Percentiles rank a stretch among this genome's conserved stretches.
phyloP scores from a whole-genome alignment of 2,113 vertebrate species.

The Marmota monax region DNA sequence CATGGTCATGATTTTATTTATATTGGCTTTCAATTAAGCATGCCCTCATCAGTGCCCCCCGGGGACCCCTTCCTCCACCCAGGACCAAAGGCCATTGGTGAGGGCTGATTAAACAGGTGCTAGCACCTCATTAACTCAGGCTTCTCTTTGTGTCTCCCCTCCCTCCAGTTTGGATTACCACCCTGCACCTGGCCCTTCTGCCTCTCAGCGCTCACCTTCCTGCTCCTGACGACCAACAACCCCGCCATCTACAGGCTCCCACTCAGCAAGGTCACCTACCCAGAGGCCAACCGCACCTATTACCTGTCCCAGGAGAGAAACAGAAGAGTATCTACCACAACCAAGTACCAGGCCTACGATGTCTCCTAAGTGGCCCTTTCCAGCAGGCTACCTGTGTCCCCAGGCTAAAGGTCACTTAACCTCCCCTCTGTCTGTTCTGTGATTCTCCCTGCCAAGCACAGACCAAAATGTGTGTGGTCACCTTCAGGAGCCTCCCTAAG shows the following conservation, averaged over 20 bases:
- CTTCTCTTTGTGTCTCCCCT: neutral
- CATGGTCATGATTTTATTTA: neutral
- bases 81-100: too few species aligned
- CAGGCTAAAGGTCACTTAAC: neutral
- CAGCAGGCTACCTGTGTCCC: neutral
- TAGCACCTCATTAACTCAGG: neutral
- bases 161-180: conserved; percentile 93
- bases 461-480: neutral
- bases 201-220: conserved; percentile 94
- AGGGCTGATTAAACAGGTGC: neutral
- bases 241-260: conserved; percentile 93
- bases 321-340: conserved; percentile 71
- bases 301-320: conserved; percentile 84
- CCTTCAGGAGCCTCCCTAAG: neutral
- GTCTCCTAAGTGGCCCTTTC: conserved; percentile 73
- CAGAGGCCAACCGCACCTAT: conserved; percentile 94
- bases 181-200: conserved; percentile 98
- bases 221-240: conserved; percentile 92
- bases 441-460: neutral
- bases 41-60: neutral
- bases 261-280: conserved; percentile 94
- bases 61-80: neutral
- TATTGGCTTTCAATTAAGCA: neutral
- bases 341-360: conserved; percentile 81
- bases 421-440: neutral